Base-by-base conservation (phyloP, 2,888 invertebrate species). In the Diadromus collaris region DNA sequence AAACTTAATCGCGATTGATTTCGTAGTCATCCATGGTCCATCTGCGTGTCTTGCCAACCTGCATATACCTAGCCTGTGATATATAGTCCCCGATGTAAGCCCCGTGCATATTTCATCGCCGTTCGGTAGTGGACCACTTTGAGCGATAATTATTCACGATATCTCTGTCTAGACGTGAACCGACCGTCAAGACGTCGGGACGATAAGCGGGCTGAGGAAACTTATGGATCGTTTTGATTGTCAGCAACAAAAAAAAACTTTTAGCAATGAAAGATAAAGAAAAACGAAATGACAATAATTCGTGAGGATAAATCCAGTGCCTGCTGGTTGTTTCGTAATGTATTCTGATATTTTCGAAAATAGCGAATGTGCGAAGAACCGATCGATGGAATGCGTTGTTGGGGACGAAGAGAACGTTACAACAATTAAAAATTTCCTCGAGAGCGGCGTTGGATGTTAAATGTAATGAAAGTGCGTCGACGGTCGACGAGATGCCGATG, bases 1-100 rank as follows among this genome's bases (percentile, higher is more conserved):
- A 83, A 82, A 83, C 81, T 85, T 82, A 83, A 86, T 86, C 82
- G 82, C 82, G 72, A 84, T 82, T 79, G 78, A 81, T 82, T 82
- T 72, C 74, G 70, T 78, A 75, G 77, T 81, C 32, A 80, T 63
- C 77, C 67, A 41, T 41, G 58, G 76, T 75, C 78, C 46, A 48
- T 41, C 41, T 70, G 67, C 65, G 56, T 74, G 75, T 69, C 61
- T 29, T 58, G 27, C 34, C 16, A 69, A 73, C 68, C 46, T 63
- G 46, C 44, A 68, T 51, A 16, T 41, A 32, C 32, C 46, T 56
- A 48, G 32, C 38, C 68, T 78, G 69, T 75, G 78, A 80, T 61
- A 34, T 51, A 64, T 56, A 68, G 51, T 58, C 68, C 63, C 48
- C 38, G 70, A 70, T 67, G 13, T 51, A 74, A 65, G 38, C 38